A percentile compares a stretch with the other conserved stretches of the same genome.
phyloP scores from a whole-genome alignment of 1,140 invertebrate genomes.

The Subanguina moxae region DNA sequence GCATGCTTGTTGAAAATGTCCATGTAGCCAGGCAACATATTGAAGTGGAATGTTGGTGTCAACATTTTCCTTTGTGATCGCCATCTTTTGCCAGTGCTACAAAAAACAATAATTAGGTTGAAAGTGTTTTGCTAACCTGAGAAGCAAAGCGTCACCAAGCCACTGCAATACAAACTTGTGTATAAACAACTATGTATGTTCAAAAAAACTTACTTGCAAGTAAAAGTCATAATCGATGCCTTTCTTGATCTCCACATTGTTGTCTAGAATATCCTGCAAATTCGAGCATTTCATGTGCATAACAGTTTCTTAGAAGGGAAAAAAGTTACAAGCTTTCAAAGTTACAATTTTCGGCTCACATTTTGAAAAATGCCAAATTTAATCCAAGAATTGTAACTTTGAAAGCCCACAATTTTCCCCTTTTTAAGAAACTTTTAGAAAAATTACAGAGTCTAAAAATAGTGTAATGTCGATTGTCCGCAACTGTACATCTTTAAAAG shows the following conservation, averaged over 20 bases:
- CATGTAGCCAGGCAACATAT: neutral
- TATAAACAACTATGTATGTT: neutral
- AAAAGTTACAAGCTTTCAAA: too few species aligned
- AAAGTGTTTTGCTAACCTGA: constrained; percentile 6
- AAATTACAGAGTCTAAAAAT: neutral
- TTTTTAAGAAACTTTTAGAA: too few species aligned
- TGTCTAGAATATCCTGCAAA: constrained; percentile 26
- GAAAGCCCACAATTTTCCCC: too few species aligned
- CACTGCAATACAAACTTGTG: constrained; percentile 8
- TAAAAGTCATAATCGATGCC: constrained; percentile 34
- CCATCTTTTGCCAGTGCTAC: neutral
- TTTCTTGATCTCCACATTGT: constrained; percentile 33
- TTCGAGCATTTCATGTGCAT: too few species aligned
- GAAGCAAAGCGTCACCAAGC: constrained; percentile 33
- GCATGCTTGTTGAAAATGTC: constrained; percentile 1
- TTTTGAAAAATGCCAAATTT: too few species aligned
- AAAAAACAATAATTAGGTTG: neutral
- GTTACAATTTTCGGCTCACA: too few species aligned
- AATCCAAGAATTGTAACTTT: too few species aligned
- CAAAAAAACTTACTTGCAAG: neutral
- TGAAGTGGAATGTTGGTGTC: constrained; percentile 1
- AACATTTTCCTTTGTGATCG: neutral
- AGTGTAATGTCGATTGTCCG: too few species aligned
- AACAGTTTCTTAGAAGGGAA: too few species aligned
- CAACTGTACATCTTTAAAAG: too few species aligned